Base-by-base conservation (phyloP, 2,797 vertebrate genomes). In the Phalanger gymnotis region DNA sequence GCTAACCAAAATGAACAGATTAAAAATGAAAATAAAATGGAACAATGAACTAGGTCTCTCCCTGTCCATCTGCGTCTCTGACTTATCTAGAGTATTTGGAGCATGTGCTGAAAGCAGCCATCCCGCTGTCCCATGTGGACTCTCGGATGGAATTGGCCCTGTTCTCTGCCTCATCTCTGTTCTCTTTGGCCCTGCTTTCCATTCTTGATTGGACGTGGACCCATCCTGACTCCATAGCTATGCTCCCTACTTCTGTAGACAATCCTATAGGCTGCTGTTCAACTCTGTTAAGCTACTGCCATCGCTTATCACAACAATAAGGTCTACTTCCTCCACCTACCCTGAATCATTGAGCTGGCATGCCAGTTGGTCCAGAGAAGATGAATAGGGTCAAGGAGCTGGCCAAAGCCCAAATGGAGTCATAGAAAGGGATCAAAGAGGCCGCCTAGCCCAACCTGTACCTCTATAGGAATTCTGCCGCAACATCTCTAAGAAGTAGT, bases 1-100 rank as follows among this genome's bases (percentile, higher is more conserved):
- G 40, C 89, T 89, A 95, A 73, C 95, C 93, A 89, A 96, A 97
- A 95, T 91, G 95, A 96, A 91, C 96, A 94, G 52, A 55, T 0
- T n/a, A 51, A 92, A 87, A 93, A 81, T 52, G 91, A 92, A 95
- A 94, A 93, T 92, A 52, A 40, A 95, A 96, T 61, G 12, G 57
- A 87, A 55, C 55, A 47, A 19, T 93, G 58, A 81, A 40, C 40
- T 25, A 47, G 22, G 16, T 57, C 91, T 91, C 28, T 54, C 47
- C 40, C 31, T 96, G 57, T 53, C 47, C 87, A 12, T 94, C 53
- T 51, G 40, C 31, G 54, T 95, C 47, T 52, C 87, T 94, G 40
- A 47, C 92, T 96, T 96, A 91, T 61, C 16, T 96, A 61, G 73
- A 92, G 51, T 93, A 91, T 90, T 95, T 97, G 94, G 40, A 90